Evolutionary conservation across 1,140 invertebrate genomes (phyloP).

Genomic region (Caenorhabditis elegans): WBcel235 BX284605.5:6650501-6651000

Average conservation of each 20-base stretch:
- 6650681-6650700: too few relatives aligned
- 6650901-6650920: neutral
- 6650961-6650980: neutral
- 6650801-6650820: constrained; percentile 38
- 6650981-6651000: neutral
- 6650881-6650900: constrained; percentile 26
- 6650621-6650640: too few relatives aligned
- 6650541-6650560: constrained; percentile 41
- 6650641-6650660: too few relatives aligned
- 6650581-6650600: too few relatives aligned
- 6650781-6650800: constrained; percentile 40
- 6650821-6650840: constrained; percentile 41
- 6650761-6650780: constrained; percentile 32
- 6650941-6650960: neutral
- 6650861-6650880: constrained; percentile 11
- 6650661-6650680: too few relatives aligned
- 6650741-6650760: constrained; percentile 38
- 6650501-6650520: neutral
- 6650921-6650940: constrained; percentile 34
- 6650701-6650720: neutral
- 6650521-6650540: constrained; percentile 31
- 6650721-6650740: neutral
- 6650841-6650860: constrained; percentile 10
- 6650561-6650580: constrained; percentile 39
- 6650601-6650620: too few relatives aligned